Percentiles rank a stretch among this genome's conserved stretches.
phyloP scores from a whole-genome alignment of 2,113 vertebrate genomes.

The Prunella himalayana region DNA sequence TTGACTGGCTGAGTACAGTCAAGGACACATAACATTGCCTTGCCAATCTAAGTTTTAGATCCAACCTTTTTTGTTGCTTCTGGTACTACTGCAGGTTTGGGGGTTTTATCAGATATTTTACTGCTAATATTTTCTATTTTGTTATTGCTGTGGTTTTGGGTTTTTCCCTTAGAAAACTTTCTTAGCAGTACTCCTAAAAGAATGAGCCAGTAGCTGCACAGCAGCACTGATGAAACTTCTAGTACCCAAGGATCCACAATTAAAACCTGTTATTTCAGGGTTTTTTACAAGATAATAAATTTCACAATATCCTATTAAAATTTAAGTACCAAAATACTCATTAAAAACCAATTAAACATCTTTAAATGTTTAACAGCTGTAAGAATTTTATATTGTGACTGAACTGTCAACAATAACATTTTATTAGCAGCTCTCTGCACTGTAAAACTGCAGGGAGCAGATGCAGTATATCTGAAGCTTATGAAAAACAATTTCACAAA shows the following conservation, averaged over 20 bases:
- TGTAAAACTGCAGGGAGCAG: not conserved
- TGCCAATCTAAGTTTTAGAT: not conserved
- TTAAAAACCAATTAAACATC: constrained; percentile 5
- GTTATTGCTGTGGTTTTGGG: fast-evolving
- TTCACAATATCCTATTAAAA: not conserved
- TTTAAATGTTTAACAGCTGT: not conserved
- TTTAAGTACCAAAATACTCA: not conserved
- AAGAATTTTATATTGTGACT: not conserved
- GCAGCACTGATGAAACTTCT: not conserved
- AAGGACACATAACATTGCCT: fast-evolving
- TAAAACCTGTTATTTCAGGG: not conserved
- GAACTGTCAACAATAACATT: not conserved
- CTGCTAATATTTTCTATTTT: not conserved
- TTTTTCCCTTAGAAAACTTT: not conserved
- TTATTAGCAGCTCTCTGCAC: not conserved
- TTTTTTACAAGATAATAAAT: not conserved
- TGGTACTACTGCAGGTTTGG: not conserved
- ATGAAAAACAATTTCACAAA: not conserved
- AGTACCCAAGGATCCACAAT: not conserved
- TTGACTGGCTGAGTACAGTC: not conserved
- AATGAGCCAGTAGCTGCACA: not conserved
- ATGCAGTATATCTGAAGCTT: not conserved
- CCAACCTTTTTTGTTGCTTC: not conserved
- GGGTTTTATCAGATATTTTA: not conserved
- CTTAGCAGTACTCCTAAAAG: not conserved